These are phyloP conservation scores for Drosophila incognita DNA, from an alignment of 2,888 invertebrate genomes.

Conservation along the genomic window DNA sequence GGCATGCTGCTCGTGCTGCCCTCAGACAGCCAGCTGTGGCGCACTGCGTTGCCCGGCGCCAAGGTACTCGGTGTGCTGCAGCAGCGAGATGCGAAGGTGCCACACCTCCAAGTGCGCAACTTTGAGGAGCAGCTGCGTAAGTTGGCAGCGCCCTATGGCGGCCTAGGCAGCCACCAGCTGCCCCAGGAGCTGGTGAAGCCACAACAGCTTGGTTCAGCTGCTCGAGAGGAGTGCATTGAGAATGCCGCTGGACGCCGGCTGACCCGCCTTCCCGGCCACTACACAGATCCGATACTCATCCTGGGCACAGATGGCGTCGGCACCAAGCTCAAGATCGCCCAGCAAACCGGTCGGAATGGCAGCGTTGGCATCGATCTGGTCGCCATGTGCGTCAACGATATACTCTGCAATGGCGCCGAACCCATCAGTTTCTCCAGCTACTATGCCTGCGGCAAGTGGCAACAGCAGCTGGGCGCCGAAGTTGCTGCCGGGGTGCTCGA, in stretches of 20 bases:
- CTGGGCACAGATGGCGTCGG: constrained; percentile 99
- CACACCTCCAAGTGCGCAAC: constrained; percentile 87
- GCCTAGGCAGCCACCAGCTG: constrained; percentile 37
- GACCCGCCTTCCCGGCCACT: constrained; percentile 82
- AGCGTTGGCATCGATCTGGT: constrained; percentile 97
- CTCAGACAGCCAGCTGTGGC: constrained; percentile 85
- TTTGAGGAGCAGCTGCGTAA: constrained; percentile 89
- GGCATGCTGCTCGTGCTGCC: constrained; percentile 93
- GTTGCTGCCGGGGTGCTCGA: constrained; percentile 88
- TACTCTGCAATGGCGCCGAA: constrained; percentile 97
- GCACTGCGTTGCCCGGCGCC: constrained; percentile 84
- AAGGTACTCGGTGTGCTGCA: constrained; percentile 86
- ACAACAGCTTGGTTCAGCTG: constrained; percentile 16
- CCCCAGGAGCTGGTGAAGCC: constrained; percentile 48
- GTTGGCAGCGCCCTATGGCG: constrained; percentile 80
- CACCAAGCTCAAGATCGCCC: constrained; percentile 97
- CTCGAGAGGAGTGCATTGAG: constrained; percentile 71
- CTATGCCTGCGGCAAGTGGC: constrained; percentile 93
- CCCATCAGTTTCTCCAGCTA: constrained; percentile 99
- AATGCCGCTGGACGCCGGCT: constrained; percentile 81
- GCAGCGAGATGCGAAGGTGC: constrained; percentile 11
- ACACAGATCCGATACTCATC: constrained; percentile 93
- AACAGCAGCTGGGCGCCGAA: constrained; percentile 88
- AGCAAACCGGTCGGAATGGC: constrained; percentile 90
- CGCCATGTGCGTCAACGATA: constrained; percentile 99